Evolutionary conservation across 2,888 invertebrate species (phyloP).

Genomic region (Hydriomena furcata): DNA sequence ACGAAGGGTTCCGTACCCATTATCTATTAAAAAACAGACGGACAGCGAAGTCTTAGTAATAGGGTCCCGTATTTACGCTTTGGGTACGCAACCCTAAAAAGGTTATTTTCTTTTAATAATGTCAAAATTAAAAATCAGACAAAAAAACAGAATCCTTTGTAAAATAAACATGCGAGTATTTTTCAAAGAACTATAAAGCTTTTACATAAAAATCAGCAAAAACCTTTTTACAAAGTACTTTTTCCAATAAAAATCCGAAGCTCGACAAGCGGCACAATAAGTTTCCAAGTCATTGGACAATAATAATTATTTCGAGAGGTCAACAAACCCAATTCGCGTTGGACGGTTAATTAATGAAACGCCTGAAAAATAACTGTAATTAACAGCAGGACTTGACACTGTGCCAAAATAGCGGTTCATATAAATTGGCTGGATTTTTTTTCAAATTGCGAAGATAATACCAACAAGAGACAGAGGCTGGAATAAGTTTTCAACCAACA

Average conservation of each 20-base stretch:
- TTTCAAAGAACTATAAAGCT: too few species aligned
- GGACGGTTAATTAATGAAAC: constrained; percentile 20
- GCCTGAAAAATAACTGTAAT: constrained; percentile 18
- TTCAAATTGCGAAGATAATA: too few species aligned
- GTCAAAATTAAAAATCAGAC: too few species aligned
- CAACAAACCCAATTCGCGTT: constrained; percentile 20
- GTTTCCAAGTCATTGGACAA: constrained; percentile 7
- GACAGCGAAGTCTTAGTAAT: too few species aligned
- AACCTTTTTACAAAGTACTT: neutral
- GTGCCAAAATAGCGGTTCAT: constrained; percentile 5
- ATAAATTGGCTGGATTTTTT: neutral
- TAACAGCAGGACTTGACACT: constrained; percentile 7
- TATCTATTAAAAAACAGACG: too few species aligned
- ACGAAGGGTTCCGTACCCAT: too few species aligned
- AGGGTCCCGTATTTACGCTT: too few species aligned
- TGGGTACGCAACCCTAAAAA: too few species aligned
- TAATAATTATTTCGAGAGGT: constrained; percentile 9
- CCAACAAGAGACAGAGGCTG: neutral
- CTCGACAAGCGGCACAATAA: constrained; percentile 3
- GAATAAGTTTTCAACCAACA: neutral
- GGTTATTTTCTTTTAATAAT: too few species aligned
- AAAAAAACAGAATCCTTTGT: too few species aligned
- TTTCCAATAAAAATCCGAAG: neutral
- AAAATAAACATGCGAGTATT: too few species aligned
- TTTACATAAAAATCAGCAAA: neutral